Evolutionary conservation across 2,797 vertebrate genomes (phyloP), one percentile per base, ranked within the genome.

Genomic region (Dermochelys coriacea): DNA sequence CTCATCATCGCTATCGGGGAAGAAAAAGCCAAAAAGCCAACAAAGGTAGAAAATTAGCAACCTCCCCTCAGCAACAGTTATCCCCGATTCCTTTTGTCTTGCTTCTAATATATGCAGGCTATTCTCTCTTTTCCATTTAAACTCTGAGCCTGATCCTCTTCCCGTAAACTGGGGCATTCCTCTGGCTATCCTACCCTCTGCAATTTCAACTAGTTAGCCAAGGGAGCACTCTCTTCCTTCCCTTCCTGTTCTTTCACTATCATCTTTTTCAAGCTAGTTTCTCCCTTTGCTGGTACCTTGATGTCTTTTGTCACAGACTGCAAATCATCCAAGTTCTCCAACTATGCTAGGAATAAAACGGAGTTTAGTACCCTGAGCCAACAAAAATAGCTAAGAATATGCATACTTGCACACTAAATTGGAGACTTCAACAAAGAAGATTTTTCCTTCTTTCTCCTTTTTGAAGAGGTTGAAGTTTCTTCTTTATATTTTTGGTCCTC

Each of bases 61-160:
- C 0, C 5, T 81, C 14, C 78, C 71, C 37, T 80, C 5, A 1
- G 29, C 37, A 80, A 74, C 3, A 2, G 25, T 82, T 82, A 71
- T 71, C 84, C 2, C 34, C 11, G 78, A 4, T 84, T 95, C 85
- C 82, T 77, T 93, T 68, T 88, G 34, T 86, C 88, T 93, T 84
- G 41, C 49, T 94, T 95, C 37, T 1, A 5, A 14, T 6, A 5
- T 47, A 25, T 82, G 7, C 92, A 0, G 1, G 84, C 89, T 96
- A 84, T 93, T 96, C 49, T 95, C 84, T n/a, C 93, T 84, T 95
- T 19, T 95, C 96, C 95, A 75, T 96, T 47, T 80, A 81, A 88
- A 87, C 79, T 47, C 27, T 55, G 51, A 91, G 31, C 94, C 93
- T 86, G 50, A 91, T 31, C 80, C 91, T 85, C 75, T 57, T 89